Conservation (phyloP, 2,113 vertebrate genomes). For the Chauna torquata region DNA sequence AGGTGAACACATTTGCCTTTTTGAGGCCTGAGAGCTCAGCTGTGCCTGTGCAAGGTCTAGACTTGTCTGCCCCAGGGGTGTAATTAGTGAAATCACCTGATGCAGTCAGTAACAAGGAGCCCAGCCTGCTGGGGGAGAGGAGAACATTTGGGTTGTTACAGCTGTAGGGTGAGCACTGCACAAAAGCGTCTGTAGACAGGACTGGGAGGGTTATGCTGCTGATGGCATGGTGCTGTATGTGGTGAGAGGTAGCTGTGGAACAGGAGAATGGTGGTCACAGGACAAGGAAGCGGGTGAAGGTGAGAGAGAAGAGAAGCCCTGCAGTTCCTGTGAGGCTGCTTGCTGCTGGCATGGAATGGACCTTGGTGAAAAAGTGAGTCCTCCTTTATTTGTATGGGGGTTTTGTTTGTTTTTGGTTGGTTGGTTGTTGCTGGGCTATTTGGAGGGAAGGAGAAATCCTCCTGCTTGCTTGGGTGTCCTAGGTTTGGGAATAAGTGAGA, state of each 20-base stretch:
- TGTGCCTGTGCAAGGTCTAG: background rate
- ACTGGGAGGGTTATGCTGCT: background rate
- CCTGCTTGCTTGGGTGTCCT: background rate
- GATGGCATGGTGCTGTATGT: background rate
- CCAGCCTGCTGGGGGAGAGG: background rate
- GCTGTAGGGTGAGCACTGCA: rapidly evolving
- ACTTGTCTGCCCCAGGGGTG: background rate
- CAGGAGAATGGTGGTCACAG: rapidly evolving
- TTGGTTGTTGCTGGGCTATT: background rate
- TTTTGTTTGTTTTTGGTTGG: background rate
- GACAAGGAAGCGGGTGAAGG: too few relatives aligned
- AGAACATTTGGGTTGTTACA: background rate
- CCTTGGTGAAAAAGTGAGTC: background rate
- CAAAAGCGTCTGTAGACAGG: background rate
- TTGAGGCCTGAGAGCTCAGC: rapidly evolving
- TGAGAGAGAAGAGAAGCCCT: background rate
- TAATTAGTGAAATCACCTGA: background rate
- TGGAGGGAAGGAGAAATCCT: background rate
- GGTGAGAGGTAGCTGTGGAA: too few relatives aligned
- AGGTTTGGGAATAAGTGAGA: background rate
- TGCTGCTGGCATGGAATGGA: background rate
- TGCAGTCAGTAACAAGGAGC: rapidly evolving
- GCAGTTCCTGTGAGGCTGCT: background rate
- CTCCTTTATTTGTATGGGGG: background rate
- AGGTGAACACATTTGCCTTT: rapidly evolving